Evolutionary conservation across 2,113 vertebrate genomes (phyloP).

Genomic region (Leptosomus discolor): DNA sequence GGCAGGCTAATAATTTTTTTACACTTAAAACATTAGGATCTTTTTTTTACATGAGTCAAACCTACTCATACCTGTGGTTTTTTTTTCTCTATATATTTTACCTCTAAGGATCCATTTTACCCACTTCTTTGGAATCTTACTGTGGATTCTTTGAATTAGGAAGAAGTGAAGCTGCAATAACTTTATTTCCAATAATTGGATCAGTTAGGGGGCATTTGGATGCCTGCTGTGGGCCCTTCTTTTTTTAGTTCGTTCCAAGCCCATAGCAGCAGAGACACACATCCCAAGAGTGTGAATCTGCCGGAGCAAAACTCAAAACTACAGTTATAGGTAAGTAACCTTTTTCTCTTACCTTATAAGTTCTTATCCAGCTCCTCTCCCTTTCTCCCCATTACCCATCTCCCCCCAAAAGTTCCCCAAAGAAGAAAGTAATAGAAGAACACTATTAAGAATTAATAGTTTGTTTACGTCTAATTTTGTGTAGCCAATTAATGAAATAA

Average conservation of each 20-base stretch:
- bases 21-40: not conserved
- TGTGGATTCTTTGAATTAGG: constrained; percentile 18
- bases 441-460: not conserved
- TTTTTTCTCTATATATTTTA: not conserved
- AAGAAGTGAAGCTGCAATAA: constrained; percentile 17
- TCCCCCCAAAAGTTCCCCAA: not conserved
- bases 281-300: constrained; percentile 64
- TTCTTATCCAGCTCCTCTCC: not conserved
- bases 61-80: not conserved
- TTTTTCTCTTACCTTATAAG: constrained; percentile 46
- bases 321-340: constrained; percentile 56
- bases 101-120: not conserved
- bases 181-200: constrained; percentile 4
- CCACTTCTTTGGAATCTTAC: constrained; percentile 22
- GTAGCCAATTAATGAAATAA: not conserved
- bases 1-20: not conserved
- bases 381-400: not conserved
- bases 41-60: not conserved
- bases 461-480: not conserved
- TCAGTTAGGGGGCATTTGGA: constrained; percentile 51
- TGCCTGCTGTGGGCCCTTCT: constrained; percentile 37
- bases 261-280: constrained; percentile 62
- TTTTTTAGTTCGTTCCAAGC: constrained; percentile 16
- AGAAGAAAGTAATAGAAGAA: not conserved
- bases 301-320: constrained; percentile 61